phyloP scores from a whole-genome alignment of 2,888 invertebrate genomes.

The Aleiodes alternator region DNA sequence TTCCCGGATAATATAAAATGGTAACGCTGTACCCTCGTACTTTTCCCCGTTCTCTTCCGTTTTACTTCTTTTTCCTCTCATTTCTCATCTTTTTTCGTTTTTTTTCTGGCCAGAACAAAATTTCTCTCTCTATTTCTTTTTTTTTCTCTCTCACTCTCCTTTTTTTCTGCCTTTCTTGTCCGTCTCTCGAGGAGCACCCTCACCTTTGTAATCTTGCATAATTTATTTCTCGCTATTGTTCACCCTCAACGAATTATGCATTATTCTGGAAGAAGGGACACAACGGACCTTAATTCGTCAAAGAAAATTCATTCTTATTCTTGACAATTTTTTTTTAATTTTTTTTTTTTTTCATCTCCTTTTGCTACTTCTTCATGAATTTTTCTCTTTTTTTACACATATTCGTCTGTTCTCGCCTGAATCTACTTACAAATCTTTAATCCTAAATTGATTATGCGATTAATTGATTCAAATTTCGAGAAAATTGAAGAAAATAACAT shows the following conservation, averaged over 20 bases:
- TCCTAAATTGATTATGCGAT: constrained; percentile 41
- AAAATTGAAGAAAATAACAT: background rate
- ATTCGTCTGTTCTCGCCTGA: background rate
- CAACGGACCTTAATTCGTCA: constrained; percentile 64
- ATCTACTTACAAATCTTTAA: constrained; percentile 27
- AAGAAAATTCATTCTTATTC: constrained; percentile 61
- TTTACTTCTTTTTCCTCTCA: constrained; percentile 22
- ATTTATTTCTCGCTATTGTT: constrained; percentile 74
- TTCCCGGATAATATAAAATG: constrained; percentile 73
- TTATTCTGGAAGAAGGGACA: constrained; percentile 62
- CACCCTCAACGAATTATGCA: constrained; percentile 69
- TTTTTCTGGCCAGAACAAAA: constrained; percentile 32
- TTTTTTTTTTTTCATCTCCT: constrained; percentile 21
- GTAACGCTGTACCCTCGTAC: constrained; percentile 50
- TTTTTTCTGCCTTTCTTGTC: constrained; percentile 33
- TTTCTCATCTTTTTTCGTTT: constrained; percentile 30
- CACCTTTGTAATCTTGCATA: constrained; percentile 74
- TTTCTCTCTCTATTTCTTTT: constrained; percentile 39
- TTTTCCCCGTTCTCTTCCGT: constrained; percentile 48
- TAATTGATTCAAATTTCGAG: constrained; percentile 42
- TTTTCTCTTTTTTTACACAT: constrained; percentile 24
- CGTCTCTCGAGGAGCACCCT: constrained; percentile 50
- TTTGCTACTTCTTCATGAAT: background rate
- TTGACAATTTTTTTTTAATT: background rate
- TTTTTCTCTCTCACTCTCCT: constrained; percentile 42